Evolutionary conservation across 2,888 invertebrate species (phyloP), one percentile per base, ranked within the genome.

Genomic region (Gortyna flavago): DNA sequence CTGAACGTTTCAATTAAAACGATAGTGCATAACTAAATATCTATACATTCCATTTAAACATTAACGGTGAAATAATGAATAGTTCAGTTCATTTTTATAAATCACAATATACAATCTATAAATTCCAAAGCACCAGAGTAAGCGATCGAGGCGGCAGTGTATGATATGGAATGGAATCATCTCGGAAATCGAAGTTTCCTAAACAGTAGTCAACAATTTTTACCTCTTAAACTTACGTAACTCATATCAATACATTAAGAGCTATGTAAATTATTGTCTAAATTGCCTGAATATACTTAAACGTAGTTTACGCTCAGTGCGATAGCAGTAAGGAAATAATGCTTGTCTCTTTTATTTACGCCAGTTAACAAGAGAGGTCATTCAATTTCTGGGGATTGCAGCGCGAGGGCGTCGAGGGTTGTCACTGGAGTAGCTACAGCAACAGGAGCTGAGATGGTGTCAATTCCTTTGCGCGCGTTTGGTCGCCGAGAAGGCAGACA

Each of bases 401-500:
- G 64, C 59, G 83, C 85, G 57, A 86, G 87, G 8, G 89, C 83
- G 35, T 85, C 86, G 54, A 83, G 87, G 38, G 79, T 86, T 44
- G 88, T 79, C 25, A 81, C 76, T 16, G 90, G 80, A 38, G 86
- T 73, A 59, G 84, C 48, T 2, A 62, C 54, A 38, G 74, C 65
- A 21, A 85, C 75, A 8, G 87, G 72, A 48, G 67, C 75, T 6
- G 87, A 75, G 57, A 80, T 77, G 25, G 86, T 41, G 75, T 92
- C 93, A 13, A 83, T 68, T 65, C 86, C 88, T 80, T 93, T 93
- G 64, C 92, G 89, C n/a, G 90, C 79, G 73, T 84, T 84, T 11
- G 91, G 84, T 41, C 90, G 89, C 74, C 93, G 92, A 74, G 93
- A 81, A 7, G 94, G 93, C 57, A 94, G 79, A 61, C 93, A 88